Evolutionary conservation across 1,140 invertebrate species (phyloP).

Genomic region (Colletes latitarsis): DNA sequence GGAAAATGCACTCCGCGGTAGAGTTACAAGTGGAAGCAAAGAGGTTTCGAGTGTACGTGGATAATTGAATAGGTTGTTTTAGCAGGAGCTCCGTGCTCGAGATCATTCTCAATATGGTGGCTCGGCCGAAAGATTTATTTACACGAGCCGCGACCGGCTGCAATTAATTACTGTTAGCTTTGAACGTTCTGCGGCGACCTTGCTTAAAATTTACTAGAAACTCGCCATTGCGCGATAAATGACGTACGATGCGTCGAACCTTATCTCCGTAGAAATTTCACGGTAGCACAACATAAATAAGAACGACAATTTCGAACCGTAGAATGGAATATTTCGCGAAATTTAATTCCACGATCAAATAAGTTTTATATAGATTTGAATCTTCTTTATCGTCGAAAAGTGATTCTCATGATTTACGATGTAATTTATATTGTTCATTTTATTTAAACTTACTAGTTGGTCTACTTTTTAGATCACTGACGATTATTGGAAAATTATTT

Average conservation of each 20-base stretch:
- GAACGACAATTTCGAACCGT: no score
- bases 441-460: no score
- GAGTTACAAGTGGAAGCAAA: constrained; percentile 41
- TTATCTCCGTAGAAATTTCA: no score
- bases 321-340: no score
- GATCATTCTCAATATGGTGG: neutral
- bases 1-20: constrained; percentile 41
- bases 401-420: no score
- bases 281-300: no score
- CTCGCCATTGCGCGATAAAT: neutral
- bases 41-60: constrained; percentile 50
- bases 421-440: no score
- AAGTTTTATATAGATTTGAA: no score
- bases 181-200: neutral
- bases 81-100: constrained; percentile 20
- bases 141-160: neutral
- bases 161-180: constrained; percentile 15
- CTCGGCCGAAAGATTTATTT: constrained; percentile 22
- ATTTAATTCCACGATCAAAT: no score
- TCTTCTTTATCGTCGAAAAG: no score
- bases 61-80: constrained; percentile 53
- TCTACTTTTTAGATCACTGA: no score
- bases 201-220: neutral
- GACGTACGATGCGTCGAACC: neutral
- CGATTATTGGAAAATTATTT: no score